Percentiles rank a stretch among this genome's conserved stretches.
These are phyloP conservation scores for Austrofundulus limnaeus DNA, from an alignment of 2,113 vertebrate genomes.

Conservation along the genomic window DNA sequence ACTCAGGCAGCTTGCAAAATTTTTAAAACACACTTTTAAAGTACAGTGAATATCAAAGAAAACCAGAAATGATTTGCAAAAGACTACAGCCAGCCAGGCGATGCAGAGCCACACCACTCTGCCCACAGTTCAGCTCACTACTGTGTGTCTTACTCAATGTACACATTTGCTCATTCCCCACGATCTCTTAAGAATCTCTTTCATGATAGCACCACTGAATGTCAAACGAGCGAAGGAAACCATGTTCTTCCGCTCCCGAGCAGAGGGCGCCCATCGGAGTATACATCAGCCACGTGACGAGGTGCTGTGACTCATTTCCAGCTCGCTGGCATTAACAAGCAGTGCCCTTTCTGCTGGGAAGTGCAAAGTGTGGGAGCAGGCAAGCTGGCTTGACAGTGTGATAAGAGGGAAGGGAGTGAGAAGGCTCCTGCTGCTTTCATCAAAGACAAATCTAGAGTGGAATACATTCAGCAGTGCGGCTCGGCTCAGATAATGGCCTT, in stretches of 20 bases:
- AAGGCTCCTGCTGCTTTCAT: slow-evolving; percentile 63
- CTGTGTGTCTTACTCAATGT: slow-evolving; percentile 12
- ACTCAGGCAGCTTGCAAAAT: too few species aligned
- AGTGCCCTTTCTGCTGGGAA: slow-evolving; percentile 65
- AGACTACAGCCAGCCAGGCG: not conserved
- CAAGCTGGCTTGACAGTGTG: slow-evolving; percentile 56
- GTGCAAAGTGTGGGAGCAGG: slow-evolving; percentile 56
- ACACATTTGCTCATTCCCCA: slow-evolving; percentile 50
- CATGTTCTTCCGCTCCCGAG: slow-evolving; percentile 56
- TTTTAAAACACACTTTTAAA: too few species aligned
- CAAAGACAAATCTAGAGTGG: slow-evolving; percentile 64
- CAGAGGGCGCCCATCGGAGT: slow-evolving; percentile 38
- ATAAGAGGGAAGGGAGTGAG: slow-evolving; percentile 62
- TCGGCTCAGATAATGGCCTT: slow-evolving; percentile 56
- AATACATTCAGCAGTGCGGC: slow-evolving; percentile 34
- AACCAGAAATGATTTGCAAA: too few species aligned
- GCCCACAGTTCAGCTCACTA: slow-evolving; percentile 5
- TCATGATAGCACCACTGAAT: slow-evolving; percentile 52
- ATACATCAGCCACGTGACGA: slow-evolving; percentile 59
- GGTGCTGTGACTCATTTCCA: slow-evolving; percentile 71
- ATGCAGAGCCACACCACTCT: not conserved
- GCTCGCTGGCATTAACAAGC: slow-evolving; percentile 73
- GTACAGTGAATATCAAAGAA: too few species aligned
- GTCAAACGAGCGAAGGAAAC: slow-evolving; percentile 53
- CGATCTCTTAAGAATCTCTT: slow-evolving; percentile 51